Evolutionary conservation across 2,797 vertebrate genomes (phyloP), one percentile per base, ranked within the genome.

Genomic region (Thripadectes ignobilis): DNA sequence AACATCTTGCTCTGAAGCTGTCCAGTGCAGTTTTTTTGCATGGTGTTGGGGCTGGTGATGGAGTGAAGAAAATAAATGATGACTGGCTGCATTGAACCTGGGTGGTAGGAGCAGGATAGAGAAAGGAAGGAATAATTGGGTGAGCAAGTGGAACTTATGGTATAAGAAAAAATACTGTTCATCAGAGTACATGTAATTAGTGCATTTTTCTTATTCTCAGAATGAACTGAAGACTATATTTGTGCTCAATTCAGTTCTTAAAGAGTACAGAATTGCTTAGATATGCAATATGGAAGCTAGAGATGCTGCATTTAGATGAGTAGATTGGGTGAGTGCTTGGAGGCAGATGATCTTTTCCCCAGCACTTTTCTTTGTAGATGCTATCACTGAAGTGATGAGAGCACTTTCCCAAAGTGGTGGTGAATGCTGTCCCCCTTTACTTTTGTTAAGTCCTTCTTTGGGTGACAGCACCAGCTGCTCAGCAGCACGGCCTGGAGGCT

Each of bases 401-500:
- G 65, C 1, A 0, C 30, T 15, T 55, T 58, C 43, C 38, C 0
- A 0, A 67, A 48, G 30, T 0, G 8, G 6, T 32, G 72, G 63
- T 34, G 30, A 51, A 5, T 4, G 39, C 48, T 55, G 39, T 19
- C 5, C 20, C 10, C 20, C 19, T 59, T 29, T 22, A 16, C 10
- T 43, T 24, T 34, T 0, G 0, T 8, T 4, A 4, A 48, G 34
- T 63, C 32, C 39, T 83, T 5, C 32, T 75, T 23, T 22, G 30
- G 69, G 58, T 55, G 85, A 7, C 54, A 48, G 81, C 19, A 49
- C 41, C 72, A 34, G 61, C 61, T 23, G 78, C 91, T 49, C 27
- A 7, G 46, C 84, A 36, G 34, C 0, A 0, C 18, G 84, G 39
- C 39, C 55, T 2, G 2, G n/a, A 39, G 30, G 10, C 22, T 6